Percentiles rank a stretch among this genome's conserved stretches.
phyloP scores from a whole-genome alignment of 37 sponge, comb jelly and placozoan species.

The Haliclona indistincta region DNA sequence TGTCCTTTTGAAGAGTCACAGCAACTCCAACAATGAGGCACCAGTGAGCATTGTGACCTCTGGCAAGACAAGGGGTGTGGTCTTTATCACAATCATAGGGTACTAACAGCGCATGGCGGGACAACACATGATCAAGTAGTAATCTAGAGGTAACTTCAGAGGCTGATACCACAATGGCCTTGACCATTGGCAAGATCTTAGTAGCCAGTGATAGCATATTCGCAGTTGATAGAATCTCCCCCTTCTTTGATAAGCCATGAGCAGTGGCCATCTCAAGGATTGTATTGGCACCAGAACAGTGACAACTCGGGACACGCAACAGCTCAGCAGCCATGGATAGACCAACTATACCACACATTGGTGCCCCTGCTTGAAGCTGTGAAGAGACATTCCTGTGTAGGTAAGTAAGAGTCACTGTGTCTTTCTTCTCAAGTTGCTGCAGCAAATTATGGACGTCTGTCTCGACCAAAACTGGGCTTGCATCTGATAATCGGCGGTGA shows the following conservation, averaged over 20 bases:
- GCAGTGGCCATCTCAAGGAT: constrained; percentile 18
- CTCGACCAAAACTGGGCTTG: no score
- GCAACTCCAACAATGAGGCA: constrained; percentile 43
- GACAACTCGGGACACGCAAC: not conserved
- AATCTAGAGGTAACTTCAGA: not conserved
- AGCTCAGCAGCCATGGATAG: constrained; percentile 44
- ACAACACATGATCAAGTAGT: not conserved
- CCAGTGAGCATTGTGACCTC: constrained; percentile 71
- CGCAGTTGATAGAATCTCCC: constrained; percentile 52
- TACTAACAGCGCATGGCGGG: constrained; percentile 19
- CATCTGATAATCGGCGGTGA: no score
- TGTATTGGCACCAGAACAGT: not conserved
- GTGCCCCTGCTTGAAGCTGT: constrained; percentile 2
- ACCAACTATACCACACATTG: constrained; percentile 62
- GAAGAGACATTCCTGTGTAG: no score
- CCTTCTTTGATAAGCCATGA: constrained; percentile 21
- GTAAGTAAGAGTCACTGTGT: no score
- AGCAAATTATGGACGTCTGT: no score
- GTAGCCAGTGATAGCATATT: constrained; percentile 8
- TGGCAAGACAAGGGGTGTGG: constrained; percentile 51
- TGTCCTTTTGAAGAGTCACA: not conserved
- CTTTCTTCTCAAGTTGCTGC: no score
- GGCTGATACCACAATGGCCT: not conserved
- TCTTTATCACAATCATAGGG: constrained; percentile 69
- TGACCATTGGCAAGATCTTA: constrained; percentile 11